These are phyloP conservation scores for Ectemnius cavifrons DNA, from an alignment of 2,888 invertebrate species.

Conservation along the genomic window DNA sequence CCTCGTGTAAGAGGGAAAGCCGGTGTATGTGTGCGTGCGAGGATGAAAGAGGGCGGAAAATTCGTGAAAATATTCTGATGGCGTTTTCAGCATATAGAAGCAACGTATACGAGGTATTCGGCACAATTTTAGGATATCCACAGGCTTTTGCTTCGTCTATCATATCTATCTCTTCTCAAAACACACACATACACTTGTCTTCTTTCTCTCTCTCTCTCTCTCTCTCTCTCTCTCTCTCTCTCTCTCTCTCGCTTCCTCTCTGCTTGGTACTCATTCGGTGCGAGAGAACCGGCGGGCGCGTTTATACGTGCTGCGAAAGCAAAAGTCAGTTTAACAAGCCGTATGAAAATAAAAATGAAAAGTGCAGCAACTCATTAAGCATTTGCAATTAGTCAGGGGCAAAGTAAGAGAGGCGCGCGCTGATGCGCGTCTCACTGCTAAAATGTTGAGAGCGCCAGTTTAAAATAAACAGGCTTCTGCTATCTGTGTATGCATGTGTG, in stretches of 20 bases:
- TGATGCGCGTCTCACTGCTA: background rate
- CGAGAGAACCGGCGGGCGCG: background rate
- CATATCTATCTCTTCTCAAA: slow-evolving; percentile 41
- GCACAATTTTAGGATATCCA: slow-evolving; percentile 53
- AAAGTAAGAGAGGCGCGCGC: slow-evolving; percentile 3
- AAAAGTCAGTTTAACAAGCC: slow-evolving; percentile 52
- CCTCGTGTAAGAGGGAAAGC: background rate
- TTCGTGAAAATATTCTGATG: slow-evolving; percentile 45
- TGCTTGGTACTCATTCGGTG: too few relatives aligned
- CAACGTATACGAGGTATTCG: slow-evolving; percentile 39
- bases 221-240: background rate
- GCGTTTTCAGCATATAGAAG: slow-evolving; percentile 45
- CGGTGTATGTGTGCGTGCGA: too few relatives aligned
- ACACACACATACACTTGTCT: slow-evolving; percentile 14
- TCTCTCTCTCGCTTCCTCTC: background rate
- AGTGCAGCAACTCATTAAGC: slow-evolving; percentile 45
- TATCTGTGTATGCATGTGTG: background rate
- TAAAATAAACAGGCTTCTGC: background rate
- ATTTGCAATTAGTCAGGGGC: slow-evolving; percentile 40
- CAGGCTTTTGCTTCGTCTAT: slow-evolving; percentile 41
- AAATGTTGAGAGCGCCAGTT: background rate
- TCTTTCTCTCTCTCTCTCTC: background rate
- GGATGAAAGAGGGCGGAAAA: slow-evolving; percentile 16
- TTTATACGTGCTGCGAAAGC: slow-evolving; percentile 49
- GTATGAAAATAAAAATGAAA: slow-evolving; percentile 41